Conservation (phyloP, 2,113 vertebrate genomes). For the Melanerpes aurifrons region DNA sequence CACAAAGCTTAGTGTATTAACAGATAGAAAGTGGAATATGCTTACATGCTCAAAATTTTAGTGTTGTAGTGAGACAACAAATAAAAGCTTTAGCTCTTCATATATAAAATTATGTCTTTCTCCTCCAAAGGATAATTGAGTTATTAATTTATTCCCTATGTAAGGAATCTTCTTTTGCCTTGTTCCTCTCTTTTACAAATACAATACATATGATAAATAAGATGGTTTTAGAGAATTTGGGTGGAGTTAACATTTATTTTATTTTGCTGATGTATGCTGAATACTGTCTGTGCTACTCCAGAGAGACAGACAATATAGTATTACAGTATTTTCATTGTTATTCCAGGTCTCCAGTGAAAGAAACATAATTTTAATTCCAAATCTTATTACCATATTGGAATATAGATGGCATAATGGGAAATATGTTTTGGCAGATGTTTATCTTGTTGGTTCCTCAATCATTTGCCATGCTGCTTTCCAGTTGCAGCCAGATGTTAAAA, state of each 20-base stretch:
- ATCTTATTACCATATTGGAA: conserved; percentile 28
- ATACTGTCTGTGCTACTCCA: not conserved
- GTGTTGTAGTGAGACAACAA: conserved; percentile 48
- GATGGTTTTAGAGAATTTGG: not conserved
- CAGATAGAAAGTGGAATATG: conserved; percentile 26
- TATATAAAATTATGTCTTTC: conserved; percentile 6
- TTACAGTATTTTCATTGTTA: not conserved
- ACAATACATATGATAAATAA: not conserved
- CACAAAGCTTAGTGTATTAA: not conserved
- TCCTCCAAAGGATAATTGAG: not conserved
- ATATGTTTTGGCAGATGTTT: conserved; percentile 24
- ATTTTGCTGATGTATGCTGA: not conserved
- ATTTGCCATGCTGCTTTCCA: not conserved
- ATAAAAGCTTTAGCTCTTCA: conserved; percentile 32
- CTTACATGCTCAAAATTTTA: conserved; percentile 36
- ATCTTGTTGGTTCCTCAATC: not conserved
- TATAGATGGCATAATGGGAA: conserved; percentile 44
- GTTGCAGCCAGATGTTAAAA: not conserved
- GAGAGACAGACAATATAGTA: not conserved
- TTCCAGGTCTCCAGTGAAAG: conserved; percentile 13
- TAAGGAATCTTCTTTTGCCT: not conserved
- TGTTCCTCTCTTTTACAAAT: not conserved
- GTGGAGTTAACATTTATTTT: not conserved
- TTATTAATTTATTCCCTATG: not conserved
- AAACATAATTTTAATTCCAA: conserved; percentile 41